phyloP scores from a whole-genome alignment of 2,113 vertebrate genomes.

The Myotis lucifugus region DNA sequence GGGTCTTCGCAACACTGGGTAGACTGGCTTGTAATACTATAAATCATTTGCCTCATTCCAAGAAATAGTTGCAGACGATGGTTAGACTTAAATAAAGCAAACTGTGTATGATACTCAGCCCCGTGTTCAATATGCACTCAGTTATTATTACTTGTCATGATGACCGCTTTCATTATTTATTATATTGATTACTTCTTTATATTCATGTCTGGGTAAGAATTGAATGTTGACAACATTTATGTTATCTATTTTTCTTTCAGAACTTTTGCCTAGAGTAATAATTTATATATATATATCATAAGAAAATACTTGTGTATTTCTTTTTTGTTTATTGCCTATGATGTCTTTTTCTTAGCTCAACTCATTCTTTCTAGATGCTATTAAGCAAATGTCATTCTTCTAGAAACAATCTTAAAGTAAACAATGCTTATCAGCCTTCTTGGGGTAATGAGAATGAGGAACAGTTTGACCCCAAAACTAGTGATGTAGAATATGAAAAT shows the following conservation, averaged over 20 bases:
- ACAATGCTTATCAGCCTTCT: background rate
- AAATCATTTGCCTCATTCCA: background rate
- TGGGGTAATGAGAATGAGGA: background rate
- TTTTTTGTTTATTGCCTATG: background rate
- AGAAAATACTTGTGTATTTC: constrained; percentile 33
- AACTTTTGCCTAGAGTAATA: background rate
- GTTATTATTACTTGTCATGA: background rate
- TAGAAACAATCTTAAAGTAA: constrained; percentile 21
- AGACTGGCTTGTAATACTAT: background rate
- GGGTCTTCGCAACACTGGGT: background rate
- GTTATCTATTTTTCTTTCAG: background rate
- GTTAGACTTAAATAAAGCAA: background rate
- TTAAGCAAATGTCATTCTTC: background rate
- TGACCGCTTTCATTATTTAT: background rate
- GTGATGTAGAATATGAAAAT: background rate
- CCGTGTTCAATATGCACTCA: background rate
- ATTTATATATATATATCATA: too few species aligned
- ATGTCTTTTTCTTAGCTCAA: background rate
- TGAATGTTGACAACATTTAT: background rate
- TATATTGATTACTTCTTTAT: background rate
- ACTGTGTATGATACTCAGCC: background rate
- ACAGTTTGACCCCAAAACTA: constrained; percentile 13
- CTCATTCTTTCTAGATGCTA: background rate
- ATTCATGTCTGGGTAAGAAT: background rate
- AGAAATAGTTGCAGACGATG: background rate